Evolutionary conservation across 2,113 vertebrate species (phyloP), one percentile per base, ranked within the genome.

Genomic region (Sylvilagus bachmani): DNA sequence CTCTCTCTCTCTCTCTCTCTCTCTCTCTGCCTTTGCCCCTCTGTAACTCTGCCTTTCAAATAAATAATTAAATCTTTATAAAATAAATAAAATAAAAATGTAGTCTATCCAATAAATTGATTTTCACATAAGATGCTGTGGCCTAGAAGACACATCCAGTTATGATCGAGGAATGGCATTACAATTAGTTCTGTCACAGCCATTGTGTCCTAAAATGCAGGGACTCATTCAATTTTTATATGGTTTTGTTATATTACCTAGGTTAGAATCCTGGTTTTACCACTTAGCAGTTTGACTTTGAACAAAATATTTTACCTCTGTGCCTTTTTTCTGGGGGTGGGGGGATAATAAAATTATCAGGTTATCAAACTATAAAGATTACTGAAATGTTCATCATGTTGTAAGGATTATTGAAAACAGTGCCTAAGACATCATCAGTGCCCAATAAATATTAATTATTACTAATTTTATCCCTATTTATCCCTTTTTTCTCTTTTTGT

Each of bases 341-440:
- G 44, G 44, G 3, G 5, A 38, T 38, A 38, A 38, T 38, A 38
- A 74, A 29, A 85, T 91, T 61, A 96, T 67, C 61, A 61, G 27
- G 51, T 85, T 64, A 90, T 84, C 64, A 94, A 58, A 25, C 25
- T 82, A n/a, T 64, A 78, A 82, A 25, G 69, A 90, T 78, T 82
- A 86, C 1, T 77, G n/a, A 93, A 86, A 90, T 31, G n/a, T 85
- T 86, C 55, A 91, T 49, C 25, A 88, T 21, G 22, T 71, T 89
- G 62, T 78, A 77, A 84, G 25, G 33, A 89, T 82, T 91, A 94
- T 3, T 77, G 49, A 86, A 96, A 95, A 70, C n/a, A 38, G 70
- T 79, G 67, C 29, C 69, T 86, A 69, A 91, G 16, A 91, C 9
- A 49, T 66, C n/a, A 3, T 53, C 86, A 90, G 31, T 55, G 31